Conservation (phyloP, 2,888 invertebrate genomes). For the Linhomoeus sp. region DNA sequence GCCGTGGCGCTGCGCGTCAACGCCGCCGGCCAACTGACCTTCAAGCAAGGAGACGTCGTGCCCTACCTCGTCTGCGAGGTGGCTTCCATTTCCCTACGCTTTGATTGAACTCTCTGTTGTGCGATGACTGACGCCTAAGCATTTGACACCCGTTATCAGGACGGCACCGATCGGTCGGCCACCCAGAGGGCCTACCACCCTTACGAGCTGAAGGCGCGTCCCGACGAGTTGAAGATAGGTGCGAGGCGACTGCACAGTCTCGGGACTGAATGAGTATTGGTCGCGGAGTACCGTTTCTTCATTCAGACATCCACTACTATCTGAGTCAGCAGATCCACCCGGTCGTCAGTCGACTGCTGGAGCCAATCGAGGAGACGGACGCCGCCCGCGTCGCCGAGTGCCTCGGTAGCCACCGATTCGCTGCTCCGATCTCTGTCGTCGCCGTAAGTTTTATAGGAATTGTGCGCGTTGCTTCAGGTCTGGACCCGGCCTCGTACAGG, state of each 20-base stretch:
- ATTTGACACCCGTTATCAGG: too few relatives aligned
- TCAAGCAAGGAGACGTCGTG: constrained; percentile 81
- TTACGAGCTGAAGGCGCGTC: constrained; percentile 50
- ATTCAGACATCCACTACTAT: constrained; percentile 66
- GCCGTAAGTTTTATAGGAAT: too few relatives aligned
- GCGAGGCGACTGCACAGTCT: constrained; percentile 2
- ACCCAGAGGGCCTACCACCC: constrained; percentile 82
- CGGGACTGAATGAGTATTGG: neutral
- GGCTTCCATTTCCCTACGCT: neutral
- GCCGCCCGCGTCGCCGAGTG: constrained; percentile 68
- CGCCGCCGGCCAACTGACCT: constrained; percentile 35
- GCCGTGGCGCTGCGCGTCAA: constrained; percentile 76
- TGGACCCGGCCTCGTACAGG: constrained; percentile 1
- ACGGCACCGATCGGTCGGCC: constrained; percentile 51
- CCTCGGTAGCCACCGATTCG: constrained; percentile 48
- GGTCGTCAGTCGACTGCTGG: constrained; percentile 77
- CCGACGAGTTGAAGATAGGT: constrained; percentile 32
- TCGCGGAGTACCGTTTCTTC: neutral
- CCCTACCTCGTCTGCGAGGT: constrained; percentile 77
- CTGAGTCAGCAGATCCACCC: constrained; percentile 85
- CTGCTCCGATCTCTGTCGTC: too few relatives aligned
- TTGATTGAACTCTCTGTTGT: too few relatives aligned
- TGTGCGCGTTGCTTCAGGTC: neutral
- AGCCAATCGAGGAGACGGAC: constrained; percentile 83
- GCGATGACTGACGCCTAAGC: too few relatives aligned